A percentile compares a stretch with the other conserved stretches of the same genome.
Evolutionary conservation across 2,888 invertebrate species (phyloP).

Genomic region (Colostygia pectinataria): DNA sequence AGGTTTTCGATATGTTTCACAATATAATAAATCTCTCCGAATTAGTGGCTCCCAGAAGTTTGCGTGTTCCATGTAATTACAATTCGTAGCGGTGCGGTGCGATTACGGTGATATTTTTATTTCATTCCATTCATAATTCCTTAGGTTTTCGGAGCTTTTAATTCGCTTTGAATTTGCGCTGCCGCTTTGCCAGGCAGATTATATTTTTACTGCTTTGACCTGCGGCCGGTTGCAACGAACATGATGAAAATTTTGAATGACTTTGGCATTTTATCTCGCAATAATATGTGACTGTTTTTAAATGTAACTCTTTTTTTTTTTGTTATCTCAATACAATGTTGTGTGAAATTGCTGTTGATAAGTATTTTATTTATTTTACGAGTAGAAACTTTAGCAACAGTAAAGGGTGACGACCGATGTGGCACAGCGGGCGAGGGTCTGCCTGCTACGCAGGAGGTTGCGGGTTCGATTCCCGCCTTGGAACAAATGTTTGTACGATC

Average conservation of each 20-base stretch:
- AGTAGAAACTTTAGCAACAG: too few species aligned
- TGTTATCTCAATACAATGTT: too few species aligned
- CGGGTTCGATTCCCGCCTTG: too few species aligned
- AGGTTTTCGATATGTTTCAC: conserved; percentile 12
- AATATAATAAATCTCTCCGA: conserved; percentile 12
- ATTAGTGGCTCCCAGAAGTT: conserved; percentile 10
- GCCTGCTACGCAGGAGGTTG: too few species aligned
- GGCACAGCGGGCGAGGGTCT: too few species aligned
- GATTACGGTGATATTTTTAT: conserved; percentile 13
- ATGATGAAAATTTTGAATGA: conserved; percentile 4
- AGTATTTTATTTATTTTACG: too few species aligned
- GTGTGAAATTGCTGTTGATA: too few species aligned
- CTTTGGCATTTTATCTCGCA: background rate
- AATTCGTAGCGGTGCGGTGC: conserved; percentile 7
- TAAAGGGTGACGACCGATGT: too few species aligned
- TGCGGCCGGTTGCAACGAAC: conserved; percentile 3
- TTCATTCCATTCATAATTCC: conserved; percentile 13
- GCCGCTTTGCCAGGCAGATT: background rate
- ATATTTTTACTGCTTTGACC: conserved; percentile 6
- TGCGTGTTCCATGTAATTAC: conserved; percentile 15
- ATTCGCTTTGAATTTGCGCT: background rate
- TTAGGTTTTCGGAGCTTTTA: conserved; percentile 7
- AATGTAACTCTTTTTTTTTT: too few species aligned
- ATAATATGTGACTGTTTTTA: background rate
- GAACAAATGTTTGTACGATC: too few species aligned